Percentiles rank a stretch among this genome's conserved stretches.
Conservation (phyloP, 2,113 vertebrate species). For the Mirounga angustirostris region DNA sequence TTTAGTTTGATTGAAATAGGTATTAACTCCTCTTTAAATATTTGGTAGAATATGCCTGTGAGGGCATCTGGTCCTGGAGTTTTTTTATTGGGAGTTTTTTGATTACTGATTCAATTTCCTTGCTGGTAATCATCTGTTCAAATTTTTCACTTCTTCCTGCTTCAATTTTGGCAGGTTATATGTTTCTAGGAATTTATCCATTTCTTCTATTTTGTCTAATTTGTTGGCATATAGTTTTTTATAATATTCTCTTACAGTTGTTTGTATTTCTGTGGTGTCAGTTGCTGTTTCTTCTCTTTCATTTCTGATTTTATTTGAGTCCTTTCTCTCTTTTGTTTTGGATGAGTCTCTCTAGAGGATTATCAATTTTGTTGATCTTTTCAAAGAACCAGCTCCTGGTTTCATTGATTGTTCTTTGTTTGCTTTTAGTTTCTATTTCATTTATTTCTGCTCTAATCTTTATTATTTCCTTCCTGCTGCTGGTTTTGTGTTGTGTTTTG, state of each 20-base stretch:
- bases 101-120: neutral
- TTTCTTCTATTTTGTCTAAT: neutral
- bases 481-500: neutral
- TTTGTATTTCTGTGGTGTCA: neutral
- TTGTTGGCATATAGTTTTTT: neutral
- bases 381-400: neutral
- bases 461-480: neutral
- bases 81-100: neutral
- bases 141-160: neutral
- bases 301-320: neutral
- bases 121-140: neutral
- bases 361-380: neutral
- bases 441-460: neutral
- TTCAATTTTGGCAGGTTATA: neutral
- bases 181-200: neutral
- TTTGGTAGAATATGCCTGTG: neutral
- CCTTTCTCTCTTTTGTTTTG: neutral
- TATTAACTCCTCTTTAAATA: neutral
- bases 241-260: neutral
- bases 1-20: neutral
- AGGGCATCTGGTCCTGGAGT: neutral
- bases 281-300: neutral
- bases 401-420: neutral
- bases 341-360: neutral
- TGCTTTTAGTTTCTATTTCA: neutral